Evolutionary conservation across 92 coral and sea anemone genomes (phyloP), one percentile per base, ranked within the genome.

Genomic region (Actinostola sp.): DNA sequence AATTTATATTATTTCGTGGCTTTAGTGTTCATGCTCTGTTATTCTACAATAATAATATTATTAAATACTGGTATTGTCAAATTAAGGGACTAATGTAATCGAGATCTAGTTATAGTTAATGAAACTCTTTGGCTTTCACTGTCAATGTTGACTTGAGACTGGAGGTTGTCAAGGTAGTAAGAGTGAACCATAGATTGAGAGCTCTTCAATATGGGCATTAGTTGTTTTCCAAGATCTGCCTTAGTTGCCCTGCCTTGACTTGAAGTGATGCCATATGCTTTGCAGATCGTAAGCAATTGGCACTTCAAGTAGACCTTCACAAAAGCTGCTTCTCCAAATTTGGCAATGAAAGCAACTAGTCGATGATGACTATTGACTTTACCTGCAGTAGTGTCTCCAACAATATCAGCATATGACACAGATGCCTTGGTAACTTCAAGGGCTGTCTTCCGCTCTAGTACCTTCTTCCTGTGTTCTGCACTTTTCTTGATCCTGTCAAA

Each of bases 391-490:
- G 21, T 35, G 67, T 81, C 86, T 9, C 30, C 45, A 5, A 5
- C 63, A 3, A 81, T 81, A 14, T 65, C 81, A 41, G 54, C 17
- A 24, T 39, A 73, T 10, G 82, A 63, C 9, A 74, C 57, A 0
- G 77, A 62, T 28, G 86, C 80, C n/a, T 31, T 63, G 49, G 53
- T 81, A n/a, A 63, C 86, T 45, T 73, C 86, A 13, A 81, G 24
- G 20, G 63, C 46, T 60, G 45, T 30, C 24, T 73, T 72, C 49
- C 64, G 25, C 25, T 81, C 61, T 17, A 81, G 73, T 6, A 81
- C 86, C n/a, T 45, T 65, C 60, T 73, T 81, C 35, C 86, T 63
- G 52, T 73, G 86, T 29, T 81, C 86, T 55, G n/a, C n/a, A n/a
- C n/a, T n/a, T n/a, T n/a, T n/a, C n/a, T n/a, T n/a, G n/a, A n/a